phyloP scores from a whole-genome alignment of 2,113 vertebrate species.

The Indicator maculatus region DNA sequence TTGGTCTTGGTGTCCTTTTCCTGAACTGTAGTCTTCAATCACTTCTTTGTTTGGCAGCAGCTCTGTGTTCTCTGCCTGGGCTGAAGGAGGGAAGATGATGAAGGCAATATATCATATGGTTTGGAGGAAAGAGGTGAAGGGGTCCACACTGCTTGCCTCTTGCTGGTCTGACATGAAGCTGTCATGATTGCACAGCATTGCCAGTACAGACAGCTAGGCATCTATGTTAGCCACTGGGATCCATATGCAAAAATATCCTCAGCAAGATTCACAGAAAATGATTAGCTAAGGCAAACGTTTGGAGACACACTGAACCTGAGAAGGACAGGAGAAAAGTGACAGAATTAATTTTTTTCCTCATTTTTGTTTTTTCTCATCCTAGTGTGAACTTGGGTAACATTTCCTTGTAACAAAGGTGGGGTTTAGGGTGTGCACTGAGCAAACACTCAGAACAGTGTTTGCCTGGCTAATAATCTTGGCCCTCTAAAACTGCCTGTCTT shows the following conservation, averaged over 20 bases:
- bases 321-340: not conserved
- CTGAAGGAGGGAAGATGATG: not conserved
- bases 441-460: not conserved
- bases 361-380: not conserved
- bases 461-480: not conserved
- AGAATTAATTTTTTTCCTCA: not conserved
- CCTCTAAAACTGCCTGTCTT: not conserved
- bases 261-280: not conserved
- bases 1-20: not conserved
- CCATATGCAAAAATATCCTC: not conserved
- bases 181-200: not conserved
- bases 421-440: not conserved
- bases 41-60: constrained; percentile 4
- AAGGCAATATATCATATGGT: not conserved
- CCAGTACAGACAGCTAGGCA: not conserved
- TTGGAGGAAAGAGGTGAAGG: not conserved
- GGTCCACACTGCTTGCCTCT: not conserved
- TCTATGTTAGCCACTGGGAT: constrained; percentile 1
- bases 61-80: not conserved
- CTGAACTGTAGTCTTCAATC: not conserved
- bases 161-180: not conserved
- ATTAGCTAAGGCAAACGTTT: not conserved
- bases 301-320: not conserved
- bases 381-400: not conserved
- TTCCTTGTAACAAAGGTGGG: not conserved